Base-by-base conservation (phyloP, 2,113 vertebrate species). In the Zosterops pallidus region DNA sequence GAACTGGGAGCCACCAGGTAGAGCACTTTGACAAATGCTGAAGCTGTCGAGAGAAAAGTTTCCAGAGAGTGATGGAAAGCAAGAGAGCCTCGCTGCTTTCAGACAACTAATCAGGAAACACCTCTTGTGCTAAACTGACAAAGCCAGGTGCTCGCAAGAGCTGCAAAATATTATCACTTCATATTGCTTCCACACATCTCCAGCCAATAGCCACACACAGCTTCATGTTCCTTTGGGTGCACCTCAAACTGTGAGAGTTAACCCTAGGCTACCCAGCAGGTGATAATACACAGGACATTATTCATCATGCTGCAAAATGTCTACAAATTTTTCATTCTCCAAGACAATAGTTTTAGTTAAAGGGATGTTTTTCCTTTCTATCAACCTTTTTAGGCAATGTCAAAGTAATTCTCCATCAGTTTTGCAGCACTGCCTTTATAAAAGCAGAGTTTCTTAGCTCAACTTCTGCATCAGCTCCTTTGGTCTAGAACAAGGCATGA, bases 41-140 rank as follows among this genome's bases (percentile, higher is more conserved):
- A 9, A 72, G 42, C 35, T 92, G 46, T 74, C 4, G 0, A 72
- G 71, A 76, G 83, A 63, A 44, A 76, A 47, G 42, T 78, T 96
- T 95, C 92, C 82, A 74, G 47, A 22, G 75, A 80, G 71, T 37
- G 96, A 95, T 83, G 86, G 79, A 74, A 95, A 78, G 24, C 12
- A 41, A 94, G 84, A 64, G 49, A 92, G 71, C 24, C 63, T 80
- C 12, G 7, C 78, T 80, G 46, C 22, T 88, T 95, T 88, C 94
- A 97, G 93, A 93, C 91, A 94, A 56, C 71, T 75, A 28, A 88
- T 96, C 96, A 96, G 90, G 41, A 78, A 96, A 96, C 92, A 96
- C 87, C 85, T 96, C 82, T 49, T 9, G 39, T 75, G 85, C 93
- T 90, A 68, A 91, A 83, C 68, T 86, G 83, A 94, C 53, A 85